Evolutionary conservation across 2,113 vertebrate genomes (phyloP).

Genomic region (Crotalus horridus): DNA sequence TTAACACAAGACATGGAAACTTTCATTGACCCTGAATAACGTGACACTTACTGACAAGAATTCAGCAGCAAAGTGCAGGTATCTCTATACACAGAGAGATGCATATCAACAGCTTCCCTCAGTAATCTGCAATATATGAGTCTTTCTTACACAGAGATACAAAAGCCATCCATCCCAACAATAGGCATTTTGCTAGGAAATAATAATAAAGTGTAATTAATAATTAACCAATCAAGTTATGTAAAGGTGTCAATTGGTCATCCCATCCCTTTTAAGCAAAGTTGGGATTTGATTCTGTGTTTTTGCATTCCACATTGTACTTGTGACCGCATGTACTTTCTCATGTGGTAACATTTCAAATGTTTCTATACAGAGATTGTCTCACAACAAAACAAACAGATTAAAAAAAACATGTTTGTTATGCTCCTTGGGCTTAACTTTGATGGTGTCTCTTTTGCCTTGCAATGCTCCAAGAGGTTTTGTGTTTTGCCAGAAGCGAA

Average conservation of each 20-base stretch:
- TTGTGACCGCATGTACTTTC: neutral
- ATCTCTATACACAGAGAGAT: neutral
- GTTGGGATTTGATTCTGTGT: neutral
- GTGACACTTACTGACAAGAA: neutral
- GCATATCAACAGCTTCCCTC: neutral
- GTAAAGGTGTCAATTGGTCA: neutral
- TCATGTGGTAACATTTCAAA: neutral
- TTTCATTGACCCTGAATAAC: neutral
- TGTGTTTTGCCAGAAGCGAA: slow-evolving; percentile 1
- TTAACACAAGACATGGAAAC: neutral
- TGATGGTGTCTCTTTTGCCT: neutral
- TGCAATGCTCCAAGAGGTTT: neutral
- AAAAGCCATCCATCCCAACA: neutral
- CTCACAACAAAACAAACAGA: neutral
- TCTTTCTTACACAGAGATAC: neutral
- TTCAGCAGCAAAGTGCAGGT: neutral
- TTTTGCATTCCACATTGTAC: neutral
- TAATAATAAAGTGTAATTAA: neutral
- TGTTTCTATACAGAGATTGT: neutral
- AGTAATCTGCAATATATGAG: neutral
- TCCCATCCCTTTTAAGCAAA: neutral
- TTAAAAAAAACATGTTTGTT: neutral
- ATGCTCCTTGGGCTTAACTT: neutral
- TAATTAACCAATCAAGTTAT: neutral
- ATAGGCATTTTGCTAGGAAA: neutral